These are phyloP conservation scores for Matsumyia berberina DNA, from an alignment of 2,888 invertebrate genomes.

Conservation along the genomic window DNA sequence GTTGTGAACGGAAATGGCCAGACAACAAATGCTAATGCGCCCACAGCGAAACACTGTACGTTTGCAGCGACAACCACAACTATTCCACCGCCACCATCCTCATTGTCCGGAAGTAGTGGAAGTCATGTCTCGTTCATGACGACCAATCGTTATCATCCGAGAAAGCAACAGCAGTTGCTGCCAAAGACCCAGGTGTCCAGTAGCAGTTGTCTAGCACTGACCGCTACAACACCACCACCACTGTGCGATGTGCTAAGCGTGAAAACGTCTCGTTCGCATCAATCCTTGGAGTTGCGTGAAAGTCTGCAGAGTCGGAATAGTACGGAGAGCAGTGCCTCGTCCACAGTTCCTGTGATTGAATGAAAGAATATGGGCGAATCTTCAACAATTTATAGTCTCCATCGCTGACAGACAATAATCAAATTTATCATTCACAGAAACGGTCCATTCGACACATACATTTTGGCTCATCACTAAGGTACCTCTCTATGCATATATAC, in stretches of 20 bases:
- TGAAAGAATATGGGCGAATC: conserved; percentile 13
- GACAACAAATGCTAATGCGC: conserved; percentile 53
- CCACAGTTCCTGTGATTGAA: conserved; percentile 62
- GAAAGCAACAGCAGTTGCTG: conserved; percentile 53
- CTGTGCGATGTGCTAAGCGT: conserved; percentile 64
- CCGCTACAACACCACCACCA: conserved; percentile 78
- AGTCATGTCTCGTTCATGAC: conserved; percentile 80
- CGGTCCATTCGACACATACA: neutral
- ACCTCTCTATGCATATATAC: neutral
- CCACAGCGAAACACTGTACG: conserved; percentile 81
- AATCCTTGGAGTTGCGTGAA: conserved; percentile 65
- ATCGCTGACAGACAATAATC: conserved; percentile 63
- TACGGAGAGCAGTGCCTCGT: conserved; percentile 65
- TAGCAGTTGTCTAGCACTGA: conserved; percentile 67
- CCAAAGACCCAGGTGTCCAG: conserved; percentile 60
- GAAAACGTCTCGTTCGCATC: conserved; percentile 70
- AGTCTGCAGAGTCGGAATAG: conserved; percentile 66
- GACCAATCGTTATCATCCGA: conserved; percentile 63
- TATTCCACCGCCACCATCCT: conserved; percentile 78
- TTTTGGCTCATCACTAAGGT: conserved; percentile 2
- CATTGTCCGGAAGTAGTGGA: conserved; percentile 34
- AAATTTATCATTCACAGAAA: conserved; percentile 30
- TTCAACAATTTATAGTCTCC: conserved; percentile 37
- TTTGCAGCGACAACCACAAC: conserved; percentile 81
- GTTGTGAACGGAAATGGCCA: conserved; percentile 55